These are phyloP conservation scores for Gymnodraco acuticeps DNA, from an alignment of 2,797 vertebrate species.

Conservation along the genomic window DNA sequence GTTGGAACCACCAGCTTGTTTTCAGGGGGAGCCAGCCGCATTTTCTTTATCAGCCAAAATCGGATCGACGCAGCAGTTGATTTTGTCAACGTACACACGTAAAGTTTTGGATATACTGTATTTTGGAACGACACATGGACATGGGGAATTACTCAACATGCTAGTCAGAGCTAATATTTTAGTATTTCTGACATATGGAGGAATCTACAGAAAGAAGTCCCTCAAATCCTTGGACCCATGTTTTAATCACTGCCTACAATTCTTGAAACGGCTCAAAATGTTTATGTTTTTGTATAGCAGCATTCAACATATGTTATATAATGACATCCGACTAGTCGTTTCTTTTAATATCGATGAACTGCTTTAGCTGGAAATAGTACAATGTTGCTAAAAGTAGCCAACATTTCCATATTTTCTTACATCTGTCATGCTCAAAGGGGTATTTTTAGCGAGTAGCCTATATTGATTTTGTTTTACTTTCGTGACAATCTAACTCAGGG, in stretches of 20 bases:
- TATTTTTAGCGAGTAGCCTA: not conserved
- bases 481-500: slow-evolving; percentile 24
- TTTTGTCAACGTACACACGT: not conserved
- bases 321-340: slow-evolving; percentile 12
- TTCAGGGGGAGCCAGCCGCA: not conserved
- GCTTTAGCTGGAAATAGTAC: not conserved
- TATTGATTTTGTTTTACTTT: slow-evolving; percentile 25
- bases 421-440: slow-evolving; percentile 16
- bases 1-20: slow-evolving; percentile 1
- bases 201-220: slow-evolving; percentile 34
- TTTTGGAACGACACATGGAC: slow-evolving; percentile 2
- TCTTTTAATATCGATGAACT: slow-evolving; percentile 9
- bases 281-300: slow-evolving; percentile 54
- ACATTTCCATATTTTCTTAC: slow-evolving; percentile 28
- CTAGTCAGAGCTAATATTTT: slow-evolving; percentile 16
- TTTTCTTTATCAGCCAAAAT: not conserved
- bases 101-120: not conserved
- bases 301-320: slow-evolving; percentile 19
- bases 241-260: slow-evolving; percentile 45
- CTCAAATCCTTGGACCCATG: slow-evolving; percentile 34
- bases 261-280: slow-evolving; percentile 44
- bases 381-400: slow-evolving; percentile 19
- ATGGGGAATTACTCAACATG: not conserved
- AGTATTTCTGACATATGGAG: slow-evolving; percentile 24
- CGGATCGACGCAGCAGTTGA: not conserved